A percentile compares a stretch with the other conserved stretches of the same genome.
Evolutionary conservation across 1,140 invertebrate genomes (phyloP).

Genomic region (Lamellibrachia luymesi): DNA sequence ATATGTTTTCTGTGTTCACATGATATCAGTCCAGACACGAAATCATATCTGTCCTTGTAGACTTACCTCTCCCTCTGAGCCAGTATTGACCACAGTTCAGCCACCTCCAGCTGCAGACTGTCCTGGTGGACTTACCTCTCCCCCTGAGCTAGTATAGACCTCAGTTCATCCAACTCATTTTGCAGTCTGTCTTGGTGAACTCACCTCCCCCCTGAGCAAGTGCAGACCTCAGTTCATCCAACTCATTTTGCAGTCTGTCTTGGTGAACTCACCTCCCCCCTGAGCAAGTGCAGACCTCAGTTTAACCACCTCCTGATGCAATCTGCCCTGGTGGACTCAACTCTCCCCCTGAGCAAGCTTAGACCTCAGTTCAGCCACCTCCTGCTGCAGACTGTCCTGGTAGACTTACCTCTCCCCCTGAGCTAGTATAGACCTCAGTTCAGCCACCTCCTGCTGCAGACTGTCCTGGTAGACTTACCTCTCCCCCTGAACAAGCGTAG

Average conservation of each 20-base stretch:
- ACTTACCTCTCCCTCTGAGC: too few species aligned
- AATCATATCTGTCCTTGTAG: too few species aligned
- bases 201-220: neutral
- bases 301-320: too few species aligned
- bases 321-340: neutral
- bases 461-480: constrained; percentile 65
- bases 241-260: constrained; percentile 65
- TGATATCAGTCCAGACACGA: too few species aligned
- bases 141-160: constrained; percentile 57
- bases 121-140: constrained; percentile 29
- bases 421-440: constrained; percentile 59
- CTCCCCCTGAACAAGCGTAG: constrained; percentile 50
- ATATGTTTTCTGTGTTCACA: too few species aligned
- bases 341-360: constrained; percentile 55
- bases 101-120: constrained; percentile 61
- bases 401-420: constrained; percentile 43
- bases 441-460: constrained; percentile 65
- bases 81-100: constrained; percentile 55
- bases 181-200: constrained; percentile 60
- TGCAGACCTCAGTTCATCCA: constrained; percentile 59
- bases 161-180: constrained; percentile 64
- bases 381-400: constrained; percentile 52
- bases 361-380: constrained; percentile 63
- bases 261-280: constrained; percentile 32
- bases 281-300: too few species aligned